These are phyloP conservation scores for Onchidella celtica DNA, from an alignment of 2,888 invertebrate genomes.

Conservation along the genomic window DNA sequence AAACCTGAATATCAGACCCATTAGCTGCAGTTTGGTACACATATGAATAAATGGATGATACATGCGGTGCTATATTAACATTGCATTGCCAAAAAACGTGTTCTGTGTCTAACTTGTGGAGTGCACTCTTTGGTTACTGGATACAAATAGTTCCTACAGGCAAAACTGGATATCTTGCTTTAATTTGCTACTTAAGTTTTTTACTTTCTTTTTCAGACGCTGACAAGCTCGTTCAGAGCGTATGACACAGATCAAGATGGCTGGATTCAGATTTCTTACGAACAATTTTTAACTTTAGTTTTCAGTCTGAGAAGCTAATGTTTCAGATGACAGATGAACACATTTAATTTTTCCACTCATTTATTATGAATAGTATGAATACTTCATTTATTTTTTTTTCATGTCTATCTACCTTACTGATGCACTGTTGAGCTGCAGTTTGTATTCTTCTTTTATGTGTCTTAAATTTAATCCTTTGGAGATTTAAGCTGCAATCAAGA, in stretches of 20 bases:
- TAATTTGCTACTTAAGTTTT: background rate
- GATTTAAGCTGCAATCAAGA: too few relatives aligned
- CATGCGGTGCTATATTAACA: too few relatives aligned
- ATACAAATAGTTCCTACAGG: too few relatives aligned
- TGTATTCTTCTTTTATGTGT: background rate
- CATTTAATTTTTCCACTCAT: background rate
- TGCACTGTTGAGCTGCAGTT: background rate
- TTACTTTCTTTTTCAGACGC: conserved; percentile 85
- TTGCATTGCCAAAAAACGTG: too few relatives aligned
- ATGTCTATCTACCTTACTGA: background rate
- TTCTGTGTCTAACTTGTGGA: too few relatives aligned
- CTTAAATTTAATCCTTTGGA: background rate
- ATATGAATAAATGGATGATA: too few relatives aligned
- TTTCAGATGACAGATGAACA: background rate
- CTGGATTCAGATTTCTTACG: conserved; percentile 96
- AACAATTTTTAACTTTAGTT: conserved; percentile 96
- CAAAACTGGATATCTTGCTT: too few relatives aligned
- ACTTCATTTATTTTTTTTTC: too few relatives aligned
- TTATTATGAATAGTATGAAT: too few relatives aligned
- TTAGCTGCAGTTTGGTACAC: too few relatives aligned
- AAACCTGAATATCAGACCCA: too few relatives aligned
- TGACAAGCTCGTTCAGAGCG: conserved; percentile 92
- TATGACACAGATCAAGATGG: conserved; percentile 96
- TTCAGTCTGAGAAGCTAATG: conserved; percentile 78
- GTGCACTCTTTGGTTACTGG: too few relatives aligned